These are phyloP conservation scores for Nyctibius bracteatus DNA, from an alignment of 2,113 vertebrate species.

Conservation along the genomic window DNA sequence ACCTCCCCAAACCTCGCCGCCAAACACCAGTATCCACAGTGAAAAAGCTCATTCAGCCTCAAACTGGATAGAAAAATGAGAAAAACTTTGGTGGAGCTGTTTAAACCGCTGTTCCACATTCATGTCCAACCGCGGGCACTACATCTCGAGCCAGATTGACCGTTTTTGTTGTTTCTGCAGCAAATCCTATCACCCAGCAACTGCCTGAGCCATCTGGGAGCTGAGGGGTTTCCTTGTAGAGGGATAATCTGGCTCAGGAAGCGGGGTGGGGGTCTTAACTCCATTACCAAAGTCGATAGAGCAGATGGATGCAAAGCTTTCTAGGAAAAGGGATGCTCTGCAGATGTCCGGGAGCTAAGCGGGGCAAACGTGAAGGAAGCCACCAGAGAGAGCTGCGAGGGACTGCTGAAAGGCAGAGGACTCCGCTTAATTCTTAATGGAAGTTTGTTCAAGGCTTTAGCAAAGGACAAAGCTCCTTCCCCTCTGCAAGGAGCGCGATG, in stretches of 20 bases:
- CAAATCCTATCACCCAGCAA: constrained; percentile 9
- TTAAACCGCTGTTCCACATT: not conserved
- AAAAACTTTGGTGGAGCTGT: not conserved
- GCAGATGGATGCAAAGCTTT: constrained; percentile 54
- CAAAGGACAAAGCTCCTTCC: constrained; percentile 20
- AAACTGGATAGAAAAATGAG: not conserved
- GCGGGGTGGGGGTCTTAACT: constrained; percentile 25
- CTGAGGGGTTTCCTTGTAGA: constrained; percentile 31
- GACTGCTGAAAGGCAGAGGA: not conserved
- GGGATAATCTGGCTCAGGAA: constrained; percentile 40
- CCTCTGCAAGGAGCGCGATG: not conserved
- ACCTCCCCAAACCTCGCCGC: not conserved
- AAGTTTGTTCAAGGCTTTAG: constrained; percentile 33
- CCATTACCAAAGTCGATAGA: not conserved
- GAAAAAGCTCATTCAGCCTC: not conserved
- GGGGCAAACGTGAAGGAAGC: not conserved
- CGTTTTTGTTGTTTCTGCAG: not conserved
- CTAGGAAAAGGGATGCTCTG: constrained; percentile 21
- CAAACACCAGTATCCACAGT: not conserved
- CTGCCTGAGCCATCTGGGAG: constrained; percentile 38
- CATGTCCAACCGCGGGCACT: not conserved
- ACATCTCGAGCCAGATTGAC: not conserved
- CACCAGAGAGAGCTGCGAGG: not conserved
- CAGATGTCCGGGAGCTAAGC: not conserved
- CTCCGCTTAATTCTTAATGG: not conserved